These are phyloP conservation scores for Regulus satrapa DNA, from an alignment of 2,113 vertebrate genomes.

Conservation along the genomic window DNA sequence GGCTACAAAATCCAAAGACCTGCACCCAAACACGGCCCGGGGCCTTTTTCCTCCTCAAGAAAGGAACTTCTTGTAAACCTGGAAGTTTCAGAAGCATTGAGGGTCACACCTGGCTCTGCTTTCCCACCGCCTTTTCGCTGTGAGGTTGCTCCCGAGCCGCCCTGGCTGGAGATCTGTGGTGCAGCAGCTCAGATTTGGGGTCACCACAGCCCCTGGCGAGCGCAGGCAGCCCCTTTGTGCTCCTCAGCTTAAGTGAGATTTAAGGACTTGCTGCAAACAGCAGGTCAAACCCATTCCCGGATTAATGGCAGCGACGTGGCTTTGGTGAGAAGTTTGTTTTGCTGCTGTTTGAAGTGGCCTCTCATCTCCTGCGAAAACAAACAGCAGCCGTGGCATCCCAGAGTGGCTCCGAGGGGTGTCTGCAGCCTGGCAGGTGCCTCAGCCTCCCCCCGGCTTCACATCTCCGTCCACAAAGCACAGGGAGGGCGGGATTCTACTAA, in stretches of 20 bases:
- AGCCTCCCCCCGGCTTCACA: not conserved
- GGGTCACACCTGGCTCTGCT: not conserved
- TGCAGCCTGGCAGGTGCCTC: not conserved
- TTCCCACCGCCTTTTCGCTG: not conserved
- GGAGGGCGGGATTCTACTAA: not conserved
- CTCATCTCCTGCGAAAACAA: not conserved
- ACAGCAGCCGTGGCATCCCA: not conserved
- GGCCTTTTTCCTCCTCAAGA: not conserved
- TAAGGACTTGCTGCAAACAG: not conserved
- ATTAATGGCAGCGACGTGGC: not conserved
- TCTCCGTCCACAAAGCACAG: not conserved
- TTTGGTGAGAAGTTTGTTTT: slow-evolving; percentile 15
- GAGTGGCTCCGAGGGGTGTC: not conserved
- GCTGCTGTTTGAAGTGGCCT: not conserved
- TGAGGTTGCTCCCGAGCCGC: not conserved
- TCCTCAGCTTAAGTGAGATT: not conserved
- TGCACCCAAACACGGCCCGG: not conserved
- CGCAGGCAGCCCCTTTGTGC: not conserved
- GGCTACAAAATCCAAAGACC: not conserved
- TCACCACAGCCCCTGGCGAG: not conserved
- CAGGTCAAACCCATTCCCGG: not conserved
- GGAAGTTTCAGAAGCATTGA: not conserved
- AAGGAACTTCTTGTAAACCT: not conserved
- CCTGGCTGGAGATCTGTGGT: too few species aligned
- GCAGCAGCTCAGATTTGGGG: too few species aligned